Conservation (phyloP, 92 coral and sea anemone species). For the Paramuricea clavata region DNA sequence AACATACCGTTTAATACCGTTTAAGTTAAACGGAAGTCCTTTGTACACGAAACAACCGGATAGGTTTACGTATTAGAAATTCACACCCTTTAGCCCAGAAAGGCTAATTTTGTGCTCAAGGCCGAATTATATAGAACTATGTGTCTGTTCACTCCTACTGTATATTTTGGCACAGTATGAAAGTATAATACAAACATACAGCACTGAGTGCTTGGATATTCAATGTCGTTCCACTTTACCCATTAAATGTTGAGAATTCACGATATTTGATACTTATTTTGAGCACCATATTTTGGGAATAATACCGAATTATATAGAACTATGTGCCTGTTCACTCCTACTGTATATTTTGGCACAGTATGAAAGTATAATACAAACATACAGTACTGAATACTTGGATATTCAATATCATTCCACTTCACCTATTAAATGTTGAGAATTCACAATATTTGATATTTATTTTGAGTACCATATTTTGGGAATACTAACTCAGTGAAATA, state of each 20-base stretch:
- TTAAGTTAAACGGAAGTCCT: background rate
- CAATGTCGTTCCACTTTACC: background rate
- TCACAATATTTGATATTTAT: background rate
- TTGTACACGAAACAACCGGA: background rate
- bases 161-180: background rate
- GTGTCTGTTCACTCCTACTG: too few species aligned
- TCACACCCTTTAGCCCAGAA: background rate
- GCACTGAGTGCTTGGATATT: background rate
- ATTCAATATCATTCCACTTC: background rate
- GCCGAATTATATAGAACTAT: too few species aligned
- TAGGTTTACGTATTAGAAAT: background rate
- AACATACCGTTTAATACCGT: too few species aligned
- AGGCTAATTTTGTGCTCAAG: background rate
- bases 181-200: background rate
- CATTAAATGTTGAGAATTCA: background rate
- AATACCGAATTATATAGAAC: too few species aligned
- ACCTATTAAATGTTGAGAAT: background rate
- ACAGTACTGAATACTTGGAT: background rate
- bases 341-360: background rate
- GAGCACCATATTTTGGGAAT: background rate
- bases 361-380: background rate
- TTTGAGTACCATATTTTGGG: background rate
- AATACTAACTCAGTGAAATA: background rate
- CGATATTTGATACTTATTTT: too few species aligned
- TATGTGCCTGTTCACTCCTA: too few species aligned